phyloP scores from a whole-genome alignment of 2,888 invertebrate genomes.

The Gasteruption jaculator region DNA sequence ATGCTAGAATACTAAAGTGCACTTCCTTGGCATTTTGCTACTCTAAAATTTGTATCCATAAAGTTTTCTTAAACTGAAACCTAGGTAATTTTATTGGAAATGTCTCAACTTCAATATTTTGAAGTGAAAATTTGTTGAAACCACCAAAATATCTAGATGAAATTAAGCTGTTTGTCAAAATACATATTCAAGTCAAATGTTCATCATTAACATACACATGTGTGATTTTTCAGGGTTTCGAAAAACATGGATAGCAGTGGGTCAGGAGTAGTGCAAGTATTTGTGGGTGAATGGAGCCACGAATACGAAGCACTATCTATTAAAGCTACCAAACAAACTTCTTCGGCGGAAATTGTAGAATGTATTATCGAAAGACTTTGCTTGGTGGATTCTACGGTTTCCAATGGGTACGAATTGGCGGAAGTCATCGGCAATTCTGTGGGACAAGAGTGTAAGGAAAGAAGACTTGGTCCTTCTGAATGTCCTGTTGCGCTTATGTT shows the following conservation, averaged over 20 bases:
- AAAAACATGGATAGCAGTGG: conserved; percentile 46
- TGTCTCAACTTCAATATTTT: neutral
- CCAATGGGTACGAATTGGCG: conserved; percentile 72
- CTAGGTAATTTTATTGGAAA: too few relatives aligned
- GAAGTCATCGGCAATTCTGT: conserved; percentile 83
- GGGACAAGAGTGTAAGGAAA: conserved; percentile 88
- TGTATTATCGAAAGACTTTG: conserved; percentile 77
- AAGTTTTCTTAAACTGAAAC: too few relatives aligned
- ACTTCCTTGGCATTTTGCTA: too few relatives aligned
- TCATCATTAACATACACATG: too few relatives aligned
- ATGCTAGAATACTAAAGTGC: too few relatives aligned
- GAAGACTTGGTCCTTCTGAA: conserved; percentile 76
- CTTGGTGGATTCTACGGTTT: conserved; percentile 55
- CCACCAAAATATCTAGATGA: too few relatives aligned
- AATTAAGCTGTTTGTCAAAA: too few relatives aligned
- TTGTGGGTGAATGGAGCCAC: conserved; percentile 82
- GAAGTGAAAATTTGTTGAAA: too few relatives aligned
- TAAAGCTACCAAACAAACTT: conserved; percentile 88
- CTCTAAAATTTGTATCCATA: too few relatives aligned
- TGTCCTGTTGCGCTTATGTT: conserved; percentile 80
- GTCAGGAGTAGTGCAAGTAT: conserved; percentile 63
- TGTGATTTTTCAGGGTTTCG: conserved; percentile 31
- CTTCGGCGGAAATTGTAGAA: conserved; percentile 85
- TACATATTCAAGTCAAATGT: neutral
- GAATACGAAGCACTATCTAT: conserved; percentile 87